These are phyloP conservation scores for Heloderma charlesbogerti DNA, from an alignment of 2,113 vertebrate genomes.

Conservation along the genomic window DNA sequence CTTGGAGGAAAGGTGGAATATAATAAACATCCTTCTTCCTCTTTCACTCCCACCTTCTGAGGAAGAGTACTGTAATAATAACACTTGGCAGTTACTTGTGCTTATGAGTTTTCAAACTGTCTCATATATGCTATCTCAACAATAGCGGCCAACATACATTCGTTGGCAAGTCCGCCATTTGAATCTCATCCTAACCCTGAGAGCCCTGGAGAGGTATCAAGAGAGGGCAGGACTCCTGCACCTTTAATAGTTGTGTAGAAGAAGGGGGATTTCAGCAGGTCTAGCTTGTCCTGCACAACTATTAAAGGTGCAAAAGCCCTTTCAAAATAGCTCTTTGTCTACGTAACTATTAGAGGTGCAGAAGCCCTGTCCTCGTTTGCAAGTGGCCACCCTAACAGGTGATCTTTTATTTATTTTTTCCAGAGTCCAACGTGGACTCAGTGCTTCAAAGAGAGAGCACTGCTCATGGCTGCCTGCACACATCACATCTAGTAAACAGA, in stretches of 20 bases:
- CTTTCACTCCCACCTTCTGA: not conserved
- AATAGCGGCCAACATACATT: fast-evolving
- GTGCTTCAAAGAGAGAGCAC: not conserved
- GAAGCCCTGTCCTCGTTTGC: too few relatives aligned
- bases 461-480: too few relatives aligned
- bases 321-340: too few relatives aligned
- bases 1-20: not conserved
- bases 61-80: not conserved
- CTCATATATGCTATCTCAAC: not conserved
- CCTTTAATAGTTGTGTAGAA: too few relatives aligned
- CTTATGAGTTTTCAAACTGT: not conserved
- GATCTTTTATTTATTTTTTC: not conserved
- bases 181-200: not conserved
- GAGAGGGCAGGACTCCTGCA: too few relatives aligned
- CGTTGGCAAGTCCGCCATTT: not conserved
- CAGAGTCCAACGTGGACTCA: not conserved
- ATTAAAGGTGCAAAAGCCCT: too few relatives aligned
- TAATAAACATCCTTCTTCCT: too few relatives aligned
- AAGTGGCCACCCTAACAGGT: too few relatives aligned
- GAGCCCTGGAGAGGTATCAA: not conserved
- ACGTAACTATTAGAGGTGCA: too few relatives aligned
- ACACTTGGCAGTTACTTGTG: not conserved
- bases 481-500: not conserved
- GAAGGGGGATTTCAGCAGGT: too few relatives aligned
- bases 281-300: too few relatives aligned